phyloP scores from a whole-genome alignment of 2,113 vertebrate species.

The Cyanoliseus patagonus region DNA sequence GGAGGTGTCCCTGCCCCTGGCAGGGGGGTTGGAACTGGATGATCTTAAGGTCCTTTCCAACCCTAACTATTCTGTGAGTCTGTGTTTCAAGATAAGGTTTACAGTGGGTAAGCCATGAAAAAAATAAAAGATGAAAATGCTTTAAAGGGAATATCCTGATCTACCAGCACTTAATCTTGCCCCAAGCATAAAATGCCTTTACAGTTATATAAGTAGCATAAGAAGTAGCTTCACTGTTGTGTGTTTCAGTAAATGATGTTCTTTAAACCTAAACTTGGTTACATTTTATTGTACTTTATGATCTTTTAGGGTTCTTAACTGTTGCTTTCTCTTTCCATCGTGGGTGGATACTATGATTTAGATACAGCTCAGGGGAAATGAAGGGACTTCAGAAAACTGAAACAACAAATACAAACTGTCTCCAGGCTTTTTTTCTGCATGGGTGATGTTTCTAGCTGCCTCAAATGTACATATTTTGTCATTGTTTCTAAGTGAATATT shows the following conservation, averaged over 20 bases:
- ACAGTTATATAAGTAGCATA: not conserved
- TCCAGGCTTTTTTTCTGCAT: not conserved
- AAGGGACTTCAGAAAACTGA: not conserved
- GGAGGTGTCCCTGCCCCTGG: too few species aligned
- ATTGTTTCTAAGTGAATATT: not conserved
- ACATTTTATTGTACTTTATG: not conserved
- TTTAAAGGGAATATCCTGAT: not conserved
- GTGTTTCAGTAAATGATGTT: not conserved
- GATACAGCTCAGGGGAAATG: not conserved
- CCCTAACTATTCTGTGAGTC: too few species aligned
- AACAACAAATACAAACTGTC: not conserved
- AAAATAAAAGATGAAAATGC: not conserved
- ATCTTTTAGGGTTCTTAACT: not conserved
- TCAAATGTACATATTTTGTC: not conserved
- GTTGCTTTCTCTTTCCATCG: not conserved
- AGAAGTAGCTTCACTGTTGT: not conserved
- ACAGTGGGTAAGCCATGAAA: not conserved
- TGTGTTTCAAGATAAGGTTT: not conserved
- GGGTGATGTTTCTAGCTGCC: not conserved
- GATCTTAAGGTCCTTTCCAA: too few species aligned
- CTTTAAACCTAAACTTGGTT: not conserved
- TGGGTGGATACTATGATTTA: not conserved
- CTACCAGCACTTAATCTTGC: not conserved
- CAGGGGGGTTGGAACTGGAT: too few species aligned
- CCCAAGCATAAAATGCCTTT: not conserved